Conservation (phyloP, 2,888 invertebrate species). For the Parnassius glacialis region DNA sequence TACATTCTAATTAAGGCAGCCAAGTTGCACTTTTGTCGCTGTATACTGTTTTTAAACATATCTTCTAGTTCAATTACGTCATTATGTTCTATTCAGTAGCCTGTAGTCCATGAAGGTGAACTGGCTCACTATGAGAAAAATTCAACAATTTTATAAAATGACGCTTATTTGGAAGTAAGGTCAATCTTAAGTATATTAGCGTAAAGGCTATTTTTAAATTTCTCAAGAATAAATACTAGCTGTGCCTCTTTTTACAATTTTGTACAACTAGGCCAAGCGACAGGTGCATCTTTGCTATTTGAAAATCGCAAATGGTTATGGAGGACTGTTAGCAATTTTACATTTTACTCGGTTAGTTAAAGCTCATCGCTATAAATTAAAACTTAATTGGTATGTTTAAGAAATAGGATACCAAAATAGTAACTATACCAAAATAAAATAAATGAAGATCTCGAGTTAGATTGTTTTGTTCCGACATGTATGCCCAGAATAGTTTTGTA, state of each 20-base stretch:
- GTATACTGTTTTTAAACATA: slow-evolving; percentile 6
- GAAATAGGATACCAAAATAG: too few species aligned
- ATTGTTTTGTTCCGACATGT: too few species aligned
- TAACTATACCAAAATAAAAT: too few species aligned
- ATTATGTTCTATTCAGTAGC: slow-evolving; percentile 13
- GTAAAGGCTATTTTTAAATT: slow-evolving; percentile 23
- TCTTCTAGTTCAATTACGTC: slow-evolving; percentile 31
- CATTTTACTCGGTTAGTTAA: too few species aligned
- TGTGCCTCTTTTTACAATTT: slow-evolving; percentile 29
- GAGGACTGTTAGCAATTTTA: too few species aligned
- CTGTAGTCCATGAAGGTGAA: slow-evolving; percentile 40
- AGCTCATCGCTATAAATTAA: too few species aligned
- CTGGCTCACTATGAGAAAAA: slow-evolving; percentile 39
- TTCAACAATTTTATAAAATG: slow-evolving; percentile 28
- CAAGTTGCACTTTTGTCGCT: slow-evolving; percentile 8
- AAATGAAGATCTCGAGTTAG: too few species aligned
- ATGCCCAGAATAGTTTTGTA: too few species aligned
- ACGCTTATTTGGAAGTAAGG: slow-evolving; percentile 24
- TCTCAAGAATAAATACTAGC: slow-evolving; percentile 17
- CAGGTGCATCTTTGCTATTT: slow-evolving; percentile 41
- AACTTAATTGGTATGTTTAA: too few species aligned
- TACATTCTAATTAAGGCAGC: slow-evolving; percentile 12
- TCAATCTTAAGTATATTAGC: slow-evolving; percentile 23
- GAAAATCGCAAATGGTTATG: slow-evolving; percentile 14
- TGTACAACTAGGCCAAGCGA: slow-evolving; percentile 38